These are phyloP conservation scores for Xanthia togata DNA, from an alignment of 2,888 invertebrate species.

Conservation along the genomic window DNA sequence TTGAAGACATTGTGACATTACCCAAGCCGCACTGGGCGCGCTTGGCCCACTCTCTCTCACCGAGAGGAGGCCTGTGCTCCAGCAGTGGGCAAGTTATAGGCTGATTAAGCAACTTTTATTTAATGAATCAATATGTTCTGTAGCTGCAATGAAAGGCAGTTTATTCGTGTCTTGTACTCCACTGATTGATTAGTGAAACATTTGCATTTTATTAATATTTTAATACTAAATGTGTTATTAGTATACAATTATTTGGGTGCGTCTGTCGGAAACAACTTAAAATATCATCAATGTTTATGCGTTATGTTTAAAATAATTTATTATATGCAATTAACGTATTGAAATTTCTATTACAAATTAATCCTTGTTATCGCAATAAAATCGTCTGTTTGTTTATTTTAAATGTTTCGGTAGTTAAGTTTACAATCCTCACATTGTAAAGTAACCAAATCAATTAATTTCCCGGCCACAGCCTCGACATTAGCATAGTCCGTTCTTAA, in stretches of 20 bases:
- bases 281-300: conserved; percentile 41
- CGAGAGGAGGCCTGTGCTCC: no score
- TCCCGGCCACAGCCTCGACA: conserved; percentile 6
- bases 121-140: neutral
- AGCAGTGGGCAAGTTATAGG: no score
- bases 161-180: conserved; percentile 19
- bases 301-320: conserved; percentile 43
- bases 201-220: conserved; percentile 35
- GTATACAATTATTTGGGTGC: conserved; percentile 51
- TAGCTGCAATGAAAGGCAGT: conserved; percentile 18
- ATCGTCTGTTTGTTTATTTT: conserved; percentile 31
- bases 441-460: conserved; percentile 53
- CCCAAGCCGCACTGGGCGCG: no score
- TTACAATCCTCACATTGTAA: conserved; percentile 48
- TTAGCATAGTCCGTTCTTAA: conserved; percentile 53
- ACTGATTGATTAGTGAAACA: conserved; percentile 40
- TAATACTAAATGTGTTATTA: conserved; percentile 48
- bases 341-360: conserved; percentile 37
- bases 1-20: no score
- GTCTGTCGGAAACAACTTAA: conserved; percentile 42
- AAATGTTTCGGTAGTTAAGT: conserved; percentile 34
- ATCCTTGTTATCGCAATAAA: conserved; percentile 39
- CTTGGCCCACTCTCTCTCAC: no score
- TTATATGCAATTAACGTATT: conserved; percentile 48
- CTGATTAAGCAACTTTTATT: no score